Base-by-base conservation (phyloP, 2,797 vertebrate genomes). In the Coccyzus lansbergi region DNA sequence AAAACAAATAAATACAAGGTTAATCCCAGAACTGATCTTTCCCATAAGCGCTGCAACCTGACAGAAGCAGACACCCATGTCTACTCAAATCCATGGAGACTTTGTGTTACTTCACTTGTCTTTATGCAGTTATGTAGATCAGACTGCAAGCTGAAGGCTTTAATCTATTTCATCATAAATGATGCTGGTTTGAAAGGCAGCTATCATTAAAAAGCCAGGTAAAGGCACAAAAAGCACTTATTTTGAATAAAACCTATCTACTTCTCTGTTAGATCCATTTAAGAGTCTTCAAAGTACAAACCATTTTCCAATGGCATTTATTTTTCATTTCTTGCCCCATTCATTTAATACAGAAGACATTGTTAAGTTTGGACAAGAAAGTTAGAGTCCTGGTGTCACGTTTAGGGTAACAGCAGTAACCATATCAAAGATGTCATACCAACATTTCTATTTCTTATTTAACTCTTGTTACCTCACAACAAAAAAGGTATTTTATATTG, bases 271-370 rank as follows among this genome's bases (percentile, higher is more conserved):
- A 88, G 42, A 83, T 44, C n/a, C 22, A 83, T 42, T 85, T 49
- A 77, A 78, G 38, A 92, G 33, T 40, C n/a, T 83, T 83, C 56
- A 81, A 72, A 91, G 34, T 38, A 63, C 83, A 77, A 96, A 80
- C 21, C n/a, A 81, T 28, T 92, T 92, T 82, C 52, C 36, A 82
- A 19, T 34, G 22, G 29, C 52, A 24, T 53, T 83, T 69, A 68
- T 28, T 90, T 77, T 63, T 70, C 31, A 56, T 14, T 70, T 44
- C 24, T 70, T 76, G 38, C 59, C 28, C 65, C 49, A 52, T 40
- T 83, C 78, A 65, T 72, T 88, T 65, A 72, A 78, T 21, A 58
- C 2, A 46, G 25, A 80, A 70, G 33, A 77, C 28, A 68, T 9
- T 52, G 44, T n/a, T 81, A 76, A 83, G 24, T 72, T n/a, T 38